Evolutionary conservation across 2,113 vertebrate species (phyloP).

Genomic region (Desmodus rotundus): DNA sequence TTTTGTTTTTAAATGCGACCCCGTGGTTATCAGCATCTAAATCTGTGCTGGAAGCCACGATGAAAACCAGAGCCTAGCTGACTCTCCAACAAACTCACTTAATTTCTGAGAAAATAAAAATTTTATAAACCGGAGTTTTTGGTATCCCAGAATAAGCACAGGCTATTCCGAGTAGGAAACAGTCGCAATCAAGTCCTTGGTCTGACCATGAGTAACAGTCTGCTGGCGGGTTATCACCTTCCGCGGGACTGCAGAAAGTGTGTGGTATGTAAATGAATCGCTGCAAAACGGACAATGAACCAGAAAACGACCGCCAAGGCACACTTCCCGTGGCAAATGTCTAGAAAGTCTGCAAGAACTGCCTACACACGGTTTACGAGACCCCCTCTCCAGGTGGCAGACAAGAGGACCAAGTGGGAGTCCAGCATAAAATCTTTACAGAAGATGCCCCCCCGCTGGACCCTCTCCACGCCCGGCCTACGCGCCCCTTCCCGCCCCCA

Average conservation of each 20-base stretch:
- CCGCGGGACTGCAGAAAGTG: conserved; percentile 65
- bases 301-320: conserved; percentile 67
- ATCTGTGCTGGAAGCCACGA: not conserved
- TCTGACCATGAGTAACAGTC: conserved; percentile 23
- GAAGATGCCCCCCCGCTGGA: not conserved
- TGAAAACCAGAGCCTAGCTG: not conserved
- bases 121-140: not conserved
- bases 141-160: not conserved
- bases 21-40: not conserved
- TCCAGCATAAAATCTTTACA: not conserved
- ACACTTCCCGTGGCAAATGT: conserved; percentile 61
- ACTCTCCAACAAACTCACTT: not conserved
- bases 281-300: conserved; percentile 71
- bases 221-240: conserved; percentile 58
- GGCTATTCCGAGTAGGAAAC: not conserved
- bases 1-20: not conserved
- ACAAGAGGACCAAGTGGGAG: not conserved
- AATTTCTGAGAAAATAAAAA: not conserved
- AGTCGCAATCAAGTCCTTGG: not conserved
- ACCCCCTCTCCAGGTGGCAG: not conserved
- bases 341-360: conserved; percentile 67
- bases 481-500: not conserved
- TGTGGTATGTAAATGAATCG: conserved; percentile 64
- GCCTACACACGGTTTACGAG: conserved; percentile 27
- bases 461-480: not conserved